A percentile compares a stretch with the other conserved stretches of the same genome.
phyloP scores from a whole-genome alignment of 2,888 invertebrate genomes.

The Mimas tiliae region DNA sequence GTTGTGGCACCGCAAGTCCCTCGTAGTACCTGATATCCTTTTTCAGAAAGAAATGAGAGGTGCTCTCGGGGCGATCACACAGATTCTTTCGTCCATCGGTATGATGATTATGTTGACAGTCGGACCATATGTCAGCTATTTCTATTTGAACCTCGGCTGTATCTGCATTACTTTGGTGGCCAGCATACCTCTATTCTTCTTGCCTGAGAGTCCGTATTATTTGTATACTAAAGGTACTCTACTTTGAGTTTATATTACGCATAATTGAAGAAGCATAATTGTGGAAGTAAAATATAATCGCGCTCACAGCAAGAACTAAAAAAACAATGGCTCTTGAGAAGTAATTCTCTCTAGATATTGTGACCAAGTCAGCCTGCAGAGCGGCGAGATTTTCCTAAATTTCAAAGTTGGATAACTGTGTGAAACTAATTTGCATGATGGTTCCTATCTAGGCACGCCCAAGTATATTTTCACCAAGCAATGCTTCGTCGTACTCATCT shows the following conservation, averaged over 20 bases:
- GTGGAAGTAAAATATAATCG: too few relatives aligned
- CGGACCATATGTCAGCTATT: constrained; percentile 42
- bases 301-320: too few relatives aligned
- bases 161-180: constrained; percentile 34
- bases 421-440: too few relatives aligned
- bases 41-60: constrained; percentile 57
- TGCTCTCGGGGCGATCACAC: constrained; percentile 49
- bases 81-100: constrained; percentile 49
- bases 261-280: not conserved
- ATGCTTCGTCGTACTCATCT: too few relatives aligned
- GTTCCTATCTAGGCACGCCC: too few relatives aligned
- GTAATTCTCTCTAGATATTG: too few relatives aligned
- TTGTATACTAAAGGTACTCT: constrained; percentile 53
- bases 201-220: constrained; percentile 58
- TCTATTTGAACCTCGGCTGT: constrained; percentile 29
- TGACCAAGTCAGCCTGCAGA: too few relatives aligned
- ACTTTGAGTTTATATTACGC: not conserved
- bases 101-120: constrained; percentile 47
- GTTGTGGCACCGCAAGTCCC: too few relatives aligned
- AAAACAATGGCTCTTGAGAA: too few relatives aligned
- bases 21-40: not conserved
- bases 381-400: too few relatives aligned
- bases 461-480: too few relatives aligned
- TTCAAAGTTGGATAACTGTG: too few relatives aligned
- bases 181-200: constrained; percentile 46